These are phyloP conservation scores for Macroteleia sp. DNA, from an alignment of 2,888 invertebrate genomes.

Conservation along the genomic window DNA sequence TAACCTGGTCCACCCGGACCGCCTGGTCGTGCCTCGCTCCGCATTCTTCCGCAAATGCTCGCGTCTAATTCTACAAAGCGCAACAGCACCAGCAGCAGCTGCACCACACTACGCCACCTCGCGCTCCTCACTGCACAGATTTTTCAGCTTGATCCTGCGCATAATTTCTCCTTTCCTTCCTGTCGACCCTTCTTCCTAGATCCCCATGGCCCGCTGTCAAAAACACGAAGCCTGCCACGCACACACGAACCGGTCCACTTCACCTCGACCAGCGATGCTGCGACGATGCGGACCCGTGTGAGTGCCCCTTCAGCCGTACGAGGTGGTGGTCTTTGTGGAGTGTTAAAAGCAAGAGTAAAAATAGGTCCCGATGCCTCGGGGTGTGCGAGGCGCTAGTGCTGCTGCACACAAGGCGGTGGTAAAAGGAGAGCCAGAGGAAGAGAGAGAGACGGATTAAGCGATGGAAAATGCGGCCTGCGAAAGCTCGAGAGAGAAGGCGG, in stretches of 20 bases:
- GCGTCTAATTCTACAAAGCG: too few relatives aligned
- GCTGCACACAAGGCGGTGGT: slow-evolving; percentile 58
- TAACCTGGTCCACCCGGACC: slow-evolving; percentile 78
- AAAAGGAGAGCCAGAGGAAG: slow-evolving; percentile 42
- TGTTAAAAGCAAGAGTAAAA: slow-evolving; percentile 71
- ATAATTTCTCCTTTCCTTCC: too few relatives aligned
- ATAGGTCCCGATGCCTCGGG: slow-evolving; percentile 67
- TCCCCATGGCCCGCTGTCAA: slow-evolving; percentile 14
- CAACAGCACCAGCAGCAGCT: slow-evolving; percentile 22
- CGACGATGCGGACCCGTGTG: slow-evolving; percentile 15
- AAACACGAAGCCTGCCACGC: background rate
- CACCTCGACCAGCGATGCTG: slow-evolving; percentile 11
- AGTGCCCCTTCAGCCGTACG: slow-evolving; percentile 30
- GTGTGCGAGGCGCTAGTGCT: slow-evolving; percentile 52
- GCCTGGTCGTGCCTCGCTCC: slow-evolving; percentile 79
- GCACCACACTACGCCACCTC: slow-evolving; percentile 62
- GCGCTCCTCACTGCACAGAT: slow-evolving; percentile 61
- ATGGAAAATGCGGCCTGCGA: too few relatives aligned
- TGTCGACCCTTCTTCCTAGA: slow-evolving; percentile 27
- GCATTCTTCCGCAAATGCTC: too few relatives aligned
- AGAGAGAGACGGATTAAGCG: slow-evolving; percentile 23
- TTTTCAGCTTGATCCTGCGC: slow-evolving; percentile 57
- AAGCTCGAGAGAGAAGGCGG: too few relatives aligned
- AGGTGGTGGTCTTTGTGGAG: slow-evolving; percentile 64
- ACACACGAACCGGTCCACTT: too few relatives aligned